Evolutionary conservation across 2,888 invertebrate species (phyloP).

Genomic region (Drosophila vallismaia): DNA sequence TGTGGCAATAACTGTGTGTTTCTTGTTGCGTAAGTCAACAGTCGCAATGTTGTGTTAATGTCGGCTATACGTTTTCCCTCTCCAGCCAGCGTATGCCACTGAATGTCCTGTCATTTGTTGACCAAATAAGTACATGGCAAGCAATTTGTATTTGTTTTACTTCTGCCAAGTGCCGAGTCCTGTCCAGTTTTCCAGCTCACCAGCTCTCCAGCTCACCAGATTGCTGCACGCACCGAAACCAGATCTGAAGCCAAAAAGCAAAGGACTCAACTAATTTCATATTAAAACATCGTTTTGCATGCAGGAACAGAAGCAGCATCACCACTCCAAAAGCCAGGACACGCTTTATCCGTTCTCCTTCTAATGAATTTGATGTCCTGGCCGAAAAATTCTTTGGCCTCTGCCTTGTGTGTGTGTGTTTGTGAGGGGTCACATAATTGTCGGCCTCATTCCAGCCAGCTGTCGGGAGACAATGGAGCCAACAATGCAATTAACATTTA

Average conservation of each 20-base stretch:
- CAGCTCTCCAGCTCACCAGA: conserved; percentile 3
- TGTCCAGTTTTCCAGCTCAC: conserved; percentile 36
- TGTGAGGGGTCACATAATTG: conserved; percentile 64
- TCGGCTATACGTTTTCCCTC: conserved; percentile 63
- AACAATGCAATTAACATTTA: conserved; percentile 76
- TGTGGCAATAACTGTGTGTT: conserved; percentile 67
- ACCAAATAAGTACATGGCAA: conserved; percentile 80
- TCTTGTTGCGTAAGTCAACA: conserved; percentile 78
- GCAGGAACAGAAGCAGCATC: conserved; percentile 62
- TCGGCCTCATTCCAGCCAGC: conserved; percentile 67
- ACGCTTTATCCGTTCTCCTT: conserved; percentile 29
- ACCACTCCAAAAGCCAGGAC: conserved; percentile 35
- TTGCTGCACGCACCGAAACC: conserved; percentile 59
- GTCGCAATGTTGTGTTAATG: conserved; percentile 80
- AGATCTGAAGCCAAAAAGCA: conserved; percentile 63
- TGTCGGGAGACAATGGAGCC: conserved; percentile 50
- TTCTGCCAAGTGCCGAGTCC: conserved; percentile 50
- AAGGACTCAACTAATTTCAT: conserved; percentile 80
- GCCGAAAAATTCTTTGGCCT: conserved; percentile 66
- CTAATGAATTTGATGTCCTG: conserved; percentile 77
- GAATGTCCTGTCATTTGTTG: conserved; percentile 78
- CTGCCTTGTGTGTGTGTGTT: conserved; percentile 38
- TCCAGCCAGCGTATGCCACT: conserved; percentile 32
- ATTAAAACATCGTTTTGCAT: conserved; percentile 81
- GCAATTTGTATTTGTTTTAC: conserved; percentile 80